phyloP scores from a whole-genome alignment of 2,797 vertebrate genomes.

The Monodelphis domestica region DNA sequence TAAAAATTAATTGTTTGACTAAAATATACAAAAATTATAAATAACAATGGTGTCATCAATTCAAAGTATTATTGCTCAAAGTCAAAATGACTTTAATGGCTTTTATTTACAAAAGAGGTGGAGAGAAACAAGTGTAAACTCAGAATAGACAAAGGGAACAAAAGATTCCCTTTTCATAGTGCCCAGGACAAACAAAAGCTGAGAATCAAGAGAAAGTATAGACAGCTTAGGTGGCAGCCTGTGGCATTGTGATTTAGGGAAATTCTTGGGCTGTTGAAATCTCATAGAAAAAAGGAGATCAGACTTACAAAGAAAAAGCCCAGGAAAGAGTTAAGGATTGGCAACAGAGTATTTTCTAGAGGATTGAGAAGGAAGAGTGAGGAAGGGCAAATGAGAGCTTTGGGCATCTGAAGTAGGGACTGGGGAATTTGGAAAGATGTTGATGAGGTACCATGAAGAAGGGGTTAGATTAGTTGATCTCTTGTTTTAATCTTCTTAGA shows the following conservation, averaged over 20 bases:
- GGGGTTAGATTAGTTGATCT: neutral
- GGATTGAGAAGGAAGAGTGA: neutral
- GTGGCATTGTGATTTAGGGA: neutral
- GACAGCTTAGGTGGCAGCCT: neutral
- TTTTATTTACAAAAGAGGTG: too few species aligned
- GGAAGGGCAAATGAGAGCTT: neutral
- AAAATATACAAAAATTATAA: too few species aligned
- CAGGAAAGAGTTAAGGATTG: neutral
- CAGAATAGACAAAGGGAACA: too few species aligned
- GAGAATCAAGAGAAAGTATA: neutral
- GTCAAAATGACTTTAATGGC: too few species aligned
- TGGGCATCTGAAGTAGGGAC: neutral
- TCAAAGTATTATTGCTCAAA: too few species aligned
- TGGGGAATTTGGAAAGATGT: neutral
- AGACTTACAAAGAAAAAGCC: neutral
- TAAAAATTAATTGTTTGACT: too few species aligned
- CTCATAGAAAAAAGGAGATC: neutral
- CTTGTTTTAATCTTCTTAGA: neutral
- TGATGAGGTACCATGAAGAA: neutral
- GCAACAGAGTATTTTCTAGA: neutral
- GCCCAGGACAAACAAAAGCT: too few species aligned
- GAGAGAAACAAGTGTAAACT: too few species aligned
- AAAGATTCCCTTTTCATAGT: too few species aligned
- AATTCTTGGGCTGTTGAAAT: neutral
- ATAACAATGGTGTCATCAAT: too few species aligned